Percentiles rank a stretch among this genome's conserved stretches.
phyloP scores from a whole-genome alignment of 2,888 invertebrate species.

The Tenthredo notha region DNA sequence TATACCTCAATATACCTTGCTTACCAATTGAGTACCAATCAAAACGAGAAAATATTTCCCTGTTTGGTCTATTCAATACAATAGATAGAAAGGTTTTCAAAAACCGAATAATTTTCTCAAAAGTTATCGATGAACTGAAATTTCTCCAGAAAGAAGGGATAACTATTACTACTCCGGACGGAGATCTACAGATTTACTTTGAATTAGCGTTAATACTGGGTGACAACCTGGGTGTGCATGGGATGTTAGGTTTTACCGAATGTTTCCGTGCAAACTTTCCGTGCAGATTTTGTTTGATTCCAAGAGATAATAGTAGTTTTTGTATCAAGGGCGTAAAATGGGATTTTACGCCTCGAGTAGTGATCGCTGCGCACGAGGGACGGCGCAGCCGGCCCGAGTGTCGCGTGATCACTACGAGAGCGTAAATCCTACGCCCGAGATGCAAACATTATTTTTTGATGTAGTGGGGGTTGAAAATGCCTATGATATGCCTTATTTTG shows the following conservation, averaged over 20 bases:
- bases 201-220: constrained; percentile 56
- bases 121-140: constrained; percentile 58
- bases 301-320: too few species aligned
- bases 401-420: too few species aligned
- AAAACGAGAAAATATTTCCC: constrained; percentile 58
- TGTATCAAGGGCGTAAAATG: too few species aligned
- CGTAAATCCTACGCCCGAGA: too few species aligned
- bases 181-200: constrained; percentile 57
- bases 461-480: too few species aligned
- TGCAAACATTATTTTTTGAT: too few species aligned
- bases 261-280: constrained; percentile 58
- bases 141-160: constrained; percentile 56
- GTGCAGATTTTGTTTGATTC: constrained; percentile 60
- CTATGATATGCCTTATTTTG: too few species aligned
- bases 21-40: constrained; percentile 57
- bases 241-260: constrained; percentile 59
- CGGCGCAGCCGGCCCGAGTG: too few species aligned
- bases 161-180: constrained; percentile 48
- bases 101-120: constrained; percentile 55
- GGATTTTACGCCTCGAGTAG: too few species aligned
- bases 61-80: constrained; percentile 56
- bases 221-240: constrained; percentile 61
- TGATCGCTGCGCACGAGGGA: too few species aligned
- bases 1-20: constrained; percentile 57
- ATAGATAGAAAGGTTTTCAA: constrained; percentile 53